Percentiles rank a stretch among this genome's conserved stretches.
These are phyloP conservation scores for Cephus sareptanus DNA, from an alignment of 2,888 invertebrate species.

Conservation along the genomic window DNA sequence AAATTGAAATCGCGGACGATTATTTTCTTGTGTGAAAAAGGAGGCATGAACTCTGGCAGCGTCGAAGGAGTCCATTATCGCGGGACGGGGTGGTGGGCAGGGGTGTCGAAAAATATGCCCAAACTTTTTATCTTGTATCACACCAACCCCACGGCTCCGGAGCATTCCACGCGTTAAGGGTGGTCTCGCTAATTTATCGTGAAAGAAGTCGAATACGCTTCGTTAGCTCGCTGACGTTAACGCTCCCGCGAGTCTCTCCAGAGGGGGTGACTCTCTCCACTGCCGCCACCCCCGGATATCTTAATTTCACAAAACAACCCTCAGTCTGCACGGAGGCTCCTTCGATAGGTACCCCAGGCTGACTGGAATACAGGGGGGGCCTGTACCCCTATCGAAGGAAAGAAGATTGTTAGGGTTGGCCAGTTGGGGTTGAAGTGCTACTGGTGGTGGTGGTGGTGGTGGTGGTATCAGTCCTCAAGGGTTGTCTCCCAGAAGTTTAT, in stretches of 20 bases:
- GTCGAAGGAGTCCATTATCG: constrained; percentile 9
- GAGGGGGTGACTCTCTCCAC: no score
- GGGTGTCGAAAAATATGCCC: constrained; percentile 55
- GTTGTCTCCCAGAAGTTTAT: constrained; percentile 56
- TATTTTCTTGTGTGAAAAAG: background rate
- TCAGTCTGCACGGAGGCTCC: background rate
- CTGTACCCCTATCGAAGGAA: constrained; percentile 9
- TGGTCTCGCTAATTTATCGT: constrained; percentile 42
- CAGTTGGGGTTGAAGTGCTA: constrained; percentile 12
- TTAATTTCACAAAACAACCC: background rate
- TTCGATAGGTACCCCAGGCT: background rate
- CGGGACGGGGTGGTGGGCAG: background rate
- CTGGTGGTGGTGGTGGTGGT: background rate
- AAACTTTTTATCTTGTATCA: constrained; percentile 54
- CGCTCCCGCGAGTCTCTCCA: background rate
- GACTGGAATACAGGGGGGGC: background rate
- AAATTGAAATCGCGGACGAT: background rate
- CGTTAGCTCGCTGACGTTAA: constrained; percentile 3
- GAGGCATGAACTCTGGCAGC: background rate
- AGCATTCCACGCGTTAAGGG: constrained; percentile 3
- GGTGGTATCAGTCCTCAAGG: constrained; percentile 25
- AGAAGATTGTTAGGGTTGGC: constrained; percentile 11
- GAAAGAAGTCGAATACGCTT: constrained; percentile 10
- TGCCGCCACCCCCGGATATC: background rate
- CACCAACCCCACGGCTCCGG: background rate